Percentiles rank a stretch among this genome's conserved stretches.
phyloP scores from a whole-genome alignment of 2,113 vertebrate genomes.

The Microcebus tavaratra region DNA sequence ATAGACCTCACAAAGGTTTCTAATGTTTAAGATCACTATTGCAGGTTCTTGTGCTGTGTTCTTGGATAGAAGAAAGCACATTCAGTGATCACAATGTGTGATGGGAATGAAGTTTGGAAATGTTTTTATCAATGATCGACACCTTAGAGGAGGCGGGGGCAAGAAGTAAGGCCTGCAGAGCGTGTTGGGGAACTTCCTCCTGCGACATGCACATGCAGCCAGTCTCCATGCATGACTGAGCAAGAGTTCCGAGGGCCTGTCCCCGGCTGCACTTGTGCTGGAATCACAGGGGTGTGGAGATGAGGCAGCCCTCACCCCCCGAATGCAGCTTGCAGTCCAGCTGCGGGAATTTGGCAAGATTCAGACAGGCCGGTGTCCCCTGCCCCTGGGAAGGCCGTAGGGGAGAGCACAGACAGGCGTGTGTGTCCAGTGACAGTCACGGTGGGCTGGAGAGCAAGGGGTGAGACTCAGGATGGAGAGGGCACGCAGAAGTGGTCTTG shows the following conservation, averaged over 20 bases:
- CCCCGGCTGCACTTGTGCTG: neutral
- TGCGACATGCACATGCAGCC: accelerated
- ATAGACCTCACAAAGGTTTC: neutral
- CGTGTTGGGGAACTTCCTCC: accelerated
- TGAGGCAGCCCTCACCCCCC: neutral
- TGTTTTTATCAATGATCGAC: neutral
- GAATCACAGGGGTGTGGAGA: neutral
- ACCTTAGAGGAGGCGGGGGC: neutral
- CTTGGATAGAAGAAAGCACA: neutral
- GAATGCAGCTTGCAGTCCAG: neutral
- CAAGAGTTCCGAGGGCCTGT: neutral
- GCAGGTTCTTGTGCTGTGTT: neutral
- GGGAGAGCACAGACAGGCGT: neutral
- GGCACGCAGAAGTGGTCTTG: neutral
- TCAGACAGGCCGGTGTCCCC: neutral
- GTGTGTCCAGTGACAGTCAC: neutral
- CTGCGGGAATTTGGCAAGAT: neutral
- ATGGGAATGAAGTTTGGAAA: neutral
- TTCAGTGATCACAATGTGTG: neutral
- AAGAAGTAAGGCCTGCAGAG: neutral
- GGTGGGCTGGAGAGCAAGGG: accelerated
- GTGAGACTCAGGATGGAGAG: neutral
- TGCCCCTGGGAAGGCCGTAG: neutral
- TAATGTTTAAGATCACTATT: neutral
- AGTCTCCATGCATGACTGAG: neutral